These are phyloP conservation scores for Petrophora chlorosata DNA, from an alignment of 2,888 invertebrate genomes.

Conservation along the genomic window DNA sequence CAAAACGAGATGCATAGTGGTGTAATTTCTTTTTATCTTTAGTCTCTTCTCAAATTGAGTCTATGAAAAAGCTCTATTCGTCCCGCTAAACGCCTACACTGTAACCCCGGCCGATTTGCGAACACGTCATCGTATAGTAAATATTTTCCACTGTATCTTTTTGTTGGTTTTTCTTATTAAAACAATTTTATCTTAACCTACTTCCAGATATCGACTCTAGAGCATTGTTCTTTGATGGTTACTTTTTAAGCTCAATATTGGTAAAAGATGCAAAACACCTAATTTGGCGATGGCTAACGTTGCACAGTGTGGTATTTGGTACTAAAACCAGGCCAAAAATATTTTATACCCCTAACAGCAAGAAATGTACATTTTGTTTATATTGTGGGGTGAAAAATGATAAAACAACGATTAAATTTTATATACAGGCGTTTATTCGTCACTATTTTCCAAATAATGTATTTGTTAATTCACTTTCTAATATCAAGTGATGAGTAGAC, in stretches of 20 bases:
- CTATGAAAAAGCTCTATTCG: background rate
- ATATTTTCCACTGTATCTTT: slow-evolving; percentile 74
- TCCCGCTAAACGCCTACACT: slow-evolving; percentile 37
- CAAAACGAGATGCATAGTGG: no score
- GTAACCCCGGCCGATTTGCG: slow-evolving; percentile 29
- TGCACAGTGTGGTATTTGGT: no score
- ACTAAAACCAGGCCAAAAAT: no score
- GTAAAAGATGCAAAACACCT: slow-evolving; percentile 37
- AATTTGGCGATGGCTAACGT: slow-evolving; percentile 42
- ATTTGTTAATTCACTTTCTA: no score
- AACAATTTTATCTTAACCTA: slow-evolving; percentile 69
- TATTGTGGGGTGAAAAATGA: no score
- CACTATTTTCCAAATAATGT: no score
- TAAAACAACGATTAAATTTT: no score
- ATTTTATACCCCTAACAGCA: no score
- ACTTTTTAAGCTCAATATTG: slow-evolving; percentile 31
- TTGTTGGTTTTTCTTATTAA: slow-evolving; percentile 76
- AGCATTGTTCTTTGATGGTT: slow-evolving; percentile 21
- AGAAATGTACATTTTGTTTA: no score
- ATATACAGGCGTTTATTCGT: no score
- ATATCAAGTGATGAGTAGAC: no score
- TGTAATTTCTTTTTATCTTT: no score
- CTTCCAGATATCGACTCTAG: slow-evolving; percentile 43
- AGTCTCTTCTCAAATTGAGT: background rate
- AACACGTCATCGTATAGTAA: slow-evolving; percentile 69